phyloP scores from a whole-genome alignment of 1,140 invertebrate genomes.

The Trypoxylus dichotomus region DNA sequence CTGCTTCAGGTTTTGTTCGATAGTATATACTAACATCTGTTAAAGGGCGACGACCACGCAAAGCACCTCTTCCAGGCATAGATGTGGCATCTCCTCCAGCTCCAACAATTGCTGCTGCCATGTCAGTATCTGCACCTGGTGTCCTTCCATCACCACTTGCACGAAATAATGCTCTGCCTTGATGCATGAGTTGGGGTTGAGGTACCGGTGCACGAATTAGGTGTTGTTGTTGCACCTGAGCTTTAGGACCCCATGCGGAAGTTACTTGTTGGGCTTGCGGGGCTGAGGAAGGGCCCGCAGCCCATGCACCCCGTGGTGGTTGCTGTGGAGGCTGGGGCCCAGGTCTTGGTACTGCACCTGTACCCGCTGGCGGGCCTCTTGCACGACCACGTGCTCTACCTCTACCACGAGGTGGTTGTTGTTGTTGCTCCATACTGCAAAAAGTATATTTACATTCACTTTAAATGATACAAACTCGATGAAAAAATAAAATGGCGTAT shows the following conservation, averaged over 20 bases:
- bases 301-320: slow-evolving; percentile 13
- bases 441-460: neutral
- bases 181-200: neutral
- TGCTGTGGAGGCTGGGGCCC: neutral
- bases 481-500: neutral
- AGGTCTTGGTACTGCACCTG: slow-evolving; percentile 6
- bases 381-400: slow-evolving; percentile 28
- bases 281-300: neutral
- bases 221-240: slow-evolving; percentile 30
- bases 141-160: neutral
- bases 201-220: slow-evolving; percentile 24
- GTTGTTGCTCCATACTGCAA: slow-evolving; percentile 28
- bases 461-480: neutral
- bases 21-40: neutral
- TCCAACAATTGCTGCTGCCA: neutral
- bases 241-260: slow-evolving; percentile 27
- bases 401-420: slow-evolving; percentile 23
- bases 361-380: slow-evolving; percentile 22
- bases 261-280: neutral
- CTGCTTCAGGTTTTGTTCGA: slow-evolving; percentile 22
- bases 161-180: neutral
- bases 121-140: neutral
- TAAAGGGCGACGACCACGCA: slow-evolving; percentile 24
- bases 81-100: neutral
- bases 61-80: neutral